Conservation (phyloP, 2,888 invertebrate species). For the Idaea aversata region DNA sequence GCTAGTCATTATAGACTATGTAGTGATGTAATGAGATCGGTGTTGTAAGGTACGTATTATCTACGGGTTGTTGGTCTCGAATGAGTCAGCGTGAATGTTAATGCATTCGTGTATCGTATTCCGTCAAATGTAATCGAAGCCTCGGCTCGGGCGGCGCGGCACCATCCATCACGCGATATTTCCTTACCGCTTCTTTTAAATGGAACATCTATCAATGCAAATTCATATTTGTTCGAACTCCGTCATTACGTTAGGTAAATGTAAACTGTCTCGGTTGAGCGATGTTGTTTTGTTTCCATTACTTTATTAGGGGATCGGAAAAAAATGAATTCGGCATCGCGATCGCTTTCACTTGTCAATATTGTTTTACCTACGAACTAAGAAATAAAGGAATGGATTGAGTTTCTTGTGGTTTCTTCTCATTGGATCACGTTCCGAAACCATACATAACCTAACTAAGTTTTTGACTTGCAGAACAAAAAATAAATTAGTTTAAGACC, state of each 20-base stretch:
- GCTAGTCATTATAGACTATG: too few relatives aligned
- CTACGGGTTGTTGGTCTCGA: constrained; percentile 37
- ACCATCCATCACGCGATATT: constrained; percentile 67
- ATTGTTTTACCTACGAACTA: constrained; percentile 4
- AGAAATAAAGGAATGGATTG: not conserved
- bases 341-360: not conserved
- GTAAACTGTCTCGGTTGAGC: constrained; percentile 29
- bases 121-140: constrained; percentile 66
- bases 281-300: constrained; percentile 28
- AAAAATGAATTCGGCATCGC: not conserved
- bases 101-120: constrained; percentile 71
- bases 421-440: too few relatives aligned
- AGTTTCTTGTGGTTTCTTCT: too few relatives aligned
- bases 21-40: not conserved
- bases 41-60: constrained; percentile 18
- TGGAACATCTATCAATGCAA: constrained; percentile 63
- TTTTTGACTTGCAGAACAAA: too few relatives aligned
- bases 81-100: constrained; percentile 70
- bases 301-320: constrained; percentile 16
- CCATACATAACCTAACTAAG: too few relatives aligned
- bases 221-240: constrained; percentile 49
- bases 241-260: constrained; percentile 29
- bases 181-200: constrained; percentile 56
- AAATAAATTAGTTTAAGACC: too few relatives aligned
- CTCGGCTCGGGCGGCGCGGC: constrained; percentile 34